phyloP scores from a whole-genome alignment of 2,888 invertebrate species.

The Pammene fasciana region DNA sequence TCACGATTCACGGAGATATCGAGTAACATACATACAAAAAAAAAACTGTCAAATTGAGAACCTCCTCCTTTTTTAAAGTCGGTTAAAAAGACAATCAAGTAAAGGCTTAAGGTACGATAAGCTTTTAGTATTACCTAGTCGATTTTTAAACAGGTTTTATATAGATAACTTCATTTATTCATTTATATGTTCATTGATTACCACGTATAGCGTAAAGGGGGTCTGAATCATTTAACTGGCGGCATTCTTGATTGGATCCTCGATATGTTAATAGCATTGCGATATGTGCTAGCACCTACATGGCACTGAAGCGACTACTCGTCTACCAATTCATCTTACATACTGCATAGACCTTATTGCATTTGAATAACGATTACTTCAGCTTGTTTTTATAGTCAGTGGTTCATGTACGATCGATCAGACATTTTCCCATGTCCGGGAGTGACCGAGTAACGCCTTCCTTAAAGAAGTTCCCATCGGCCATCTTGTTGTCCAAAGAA shows the following conservation, averaged over 20 bases:
- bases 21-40: too few species aligned
- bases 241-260: conserved; percentile 25
- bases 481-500: conserved; percentile 46
- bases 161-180: too few species aligned
- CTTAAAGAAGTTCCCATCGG: conserved; percentile 48
- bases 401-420: conserved; percentile 16
- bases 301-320: conserved; percentile 7
- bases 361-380: neutral
- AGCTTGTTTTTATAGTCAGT: neutral
- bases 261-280: conserved; percentile 33
- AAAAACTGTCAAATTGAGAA: too few species aligned
- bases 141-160: neutral
- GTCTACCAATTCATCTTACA: conserved; percentile 3
- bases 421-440: conserved; percentile 35
- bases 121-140: too few species aligned
- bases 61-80: too few species aligned
- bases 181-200: conserved; percentile 1
- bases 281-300: conserved; percentile 29
- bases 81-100: too few species aligned
- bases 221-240: conserved; percentile 20
- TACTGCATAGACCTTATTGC: neutral
- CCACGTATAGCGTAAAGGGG: neutral
- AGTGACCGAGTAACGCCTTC: conserved; percentile 50
- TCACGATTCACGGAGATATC: too few species aligned
- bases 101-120: too few species aligned